Conservation (phyloP, 2,113 vertebrate genomes). For the Delphinapterus leucas region DNA sequence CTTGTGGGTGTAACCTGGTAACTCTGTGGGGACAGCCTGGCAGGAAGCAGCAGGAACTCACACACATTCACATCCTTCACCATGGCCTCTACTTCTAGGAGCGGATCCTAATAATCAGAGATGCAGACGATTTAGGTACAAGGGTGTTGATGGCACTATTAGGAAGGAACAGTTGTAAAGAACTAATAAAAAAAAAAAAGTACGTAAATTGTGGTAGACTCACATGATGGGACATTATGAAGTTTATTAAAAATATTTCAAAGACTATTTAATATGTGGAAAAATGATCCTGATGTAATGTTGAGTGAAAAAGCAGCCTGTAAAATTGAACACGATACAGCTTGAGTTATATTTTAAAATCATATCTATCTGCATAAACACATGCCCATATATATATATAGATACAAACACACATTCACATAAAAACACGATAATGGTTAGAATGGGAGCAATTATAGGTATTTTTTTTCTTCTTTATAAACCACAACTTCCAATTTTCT, state of each 20-base stretch:
- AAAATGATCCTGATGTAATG: too few relatives aligned
- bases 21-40: neutral
- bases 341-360: neutral
- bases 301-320: too few relatives aligned
- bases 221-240: too few relatives aligned
- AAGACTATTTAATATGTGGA: too few relatives aligned
- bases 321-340: neutral
- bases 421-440: neutral
- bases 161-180: neutral
- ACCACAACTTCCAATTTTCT: neutral
- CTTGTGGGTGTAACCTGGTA: neutral
- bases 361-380: too few relatives aligned
- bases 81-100: neutral
- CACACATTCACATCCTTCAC: accelerated
- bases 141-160: neutral
- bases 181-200: neutral
- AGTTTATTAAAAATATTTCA: too few relatives aligned
- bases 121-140: accelerated
- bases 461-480: neutral
- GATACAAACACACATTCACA: neutral
- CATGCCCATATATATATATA: too few relatives aligned
- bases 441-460: neutral
- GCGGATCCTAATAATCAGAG: accelerated
- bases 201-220: too few relatives aligned
- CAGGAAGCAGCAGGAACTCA: neutral